Base-by-base conservation (phyloP, 2,888 invertebrate genomes). In the Odontocerum albicorne region DNA sequence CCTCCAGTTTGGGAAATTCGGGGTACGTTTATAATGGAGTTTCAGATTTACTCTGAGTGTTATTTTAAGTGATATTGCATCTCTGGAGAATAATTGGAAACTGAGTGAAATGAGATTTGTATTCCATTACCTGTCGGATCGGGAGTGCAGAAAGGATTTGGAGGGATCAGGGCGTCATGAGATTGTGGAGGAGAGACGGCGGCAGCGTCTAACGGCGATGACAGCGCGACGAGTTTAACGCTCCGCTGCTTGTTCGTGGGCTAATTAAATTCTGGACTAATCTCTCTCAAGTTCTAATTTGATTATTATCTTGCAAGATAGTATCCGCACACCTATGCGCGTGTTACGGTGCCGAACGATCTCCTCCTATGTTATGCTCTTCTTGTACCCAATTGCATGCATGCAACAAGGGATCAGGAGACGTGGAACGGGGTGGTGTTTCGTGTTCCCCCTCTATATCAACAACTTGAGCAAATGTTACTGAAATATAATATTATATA, bases 251-350 rank as follows among this genome's bases (percentile, higher is more conserved):
- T 60, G 57, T 58, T 58, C 57, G 57, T 50, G 55, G 60, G 57
- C 57, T 60, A 60, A 60, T 60, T 60, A 58, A 55, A 60, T 60
- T 60, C 57, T 53, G 58, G 60, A 60, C 57, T 60, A 60, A 60
- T 60, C 60, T 60, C 60, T 60, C 60, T 57, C 60, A 58, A 58
- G 57, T 60, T 55, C 57, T 58, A 60, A 60, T 58, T 58, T 58
- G 60, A 60, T 60, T 60, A 60, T 49, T 53, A 58, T 55, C 60
- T 55, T 42, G 55, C 53, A 55, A 60, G 60, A 60, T 55, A 57
- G 36, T 49, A 49, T 44, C 49, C 44, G 47, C 54, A 47, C 54
- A 46, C 52, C 47, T 53, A 45, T 53, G 40, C 45, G 52, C 20
- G 47, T 38, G 47, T 27, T 31, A 12, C 12, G 8, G 7, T 12